These are phyloP conservation scores for Myotis pilosus DNA, from an alignment of 2,797 vertebrate genomes.

Conservation along the genomic window DNA sequence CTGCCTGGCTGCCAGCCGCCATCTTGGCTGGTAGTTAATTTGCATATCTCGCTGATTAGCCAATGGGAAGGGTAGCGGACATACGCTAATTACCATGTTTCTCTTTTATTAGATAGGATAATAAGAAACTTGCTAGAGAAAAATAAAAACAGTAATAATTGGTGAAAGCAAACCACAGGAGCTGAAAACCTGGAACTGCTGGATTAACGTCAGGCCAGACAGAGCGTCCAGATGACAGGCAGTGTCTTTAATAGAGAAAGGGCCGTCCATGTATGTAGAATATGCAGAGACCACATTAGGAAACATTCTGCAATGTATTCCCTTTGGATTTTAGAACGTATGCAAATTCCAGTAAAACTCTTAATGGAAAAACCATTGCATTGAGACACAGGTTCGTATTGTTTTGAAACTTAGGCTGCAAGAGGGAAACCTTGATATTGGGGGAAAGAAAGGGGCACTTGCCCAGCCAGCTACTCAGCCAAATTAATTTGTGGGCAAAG, in stretches of 20 bases:
- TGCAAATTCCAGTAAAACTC: conserved; percentile 48
- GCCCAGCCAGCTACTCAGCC: not conserved
- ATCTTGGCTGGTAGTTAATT: too few species aligned
- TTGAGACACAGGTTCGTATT: not conserved
- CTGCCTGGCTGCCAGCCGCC: too few species aligned
- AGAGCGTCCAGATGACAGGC: not conserved
- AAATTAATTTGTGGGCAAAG: not conserved
- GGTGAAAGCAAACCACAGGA: conserved; percentile 18
- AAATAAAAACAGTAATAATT: conserved; percentile 71
- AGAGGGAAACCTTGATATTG: not conserved
- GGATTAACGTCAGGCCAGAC: conserved; percentile 13
- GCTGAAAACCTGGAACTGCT: not conserved
- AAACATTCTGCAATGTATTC: not conserved
- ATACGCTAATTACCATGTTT: too few species aligned
- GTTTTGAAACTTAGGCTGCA: not conserved
- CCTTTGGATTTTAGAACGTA: conserved; percentile 32
- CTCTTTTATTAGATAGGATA: not conserved
- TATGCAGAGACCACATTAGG: not conserved
- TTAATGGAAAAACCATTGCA: not conserved
- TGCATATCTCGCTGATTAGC: too few species aligned
- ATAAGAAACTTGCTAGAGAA: conserved; percentile 73
- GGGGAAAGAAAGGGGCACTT: not conserved
- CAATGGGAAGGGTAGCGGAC: too few species aligned
- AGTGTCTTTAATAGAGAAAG: conserved; percentile 24
- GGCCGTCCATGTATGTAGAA: not conserved